Base-by-base conservation (phyloP, 1,140 invertebrate genomes). In the Stratiolaelaps scimitus region DNA sequence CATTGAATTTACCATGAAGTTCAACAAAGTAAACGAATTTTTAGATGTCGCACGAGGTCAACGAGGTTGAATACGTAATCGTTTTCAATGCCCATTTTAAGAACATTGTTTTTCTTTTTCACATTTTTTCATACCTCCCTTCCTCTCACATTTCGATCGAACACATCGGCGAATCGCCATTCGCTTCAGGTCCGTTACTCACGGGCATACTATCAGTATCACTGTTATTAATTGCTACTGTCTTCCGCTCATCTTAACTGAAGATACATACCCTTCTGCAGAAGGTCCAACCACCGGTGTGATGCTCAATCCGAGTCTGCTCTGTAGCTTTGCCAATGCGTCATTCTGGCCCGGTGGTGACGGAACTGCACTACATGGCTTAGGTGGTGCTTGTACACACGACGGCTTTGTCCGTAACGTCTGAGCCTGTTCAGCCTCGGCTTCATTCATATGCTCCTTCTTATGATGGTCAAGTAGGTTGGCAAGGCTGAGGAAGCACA, bases 401-500 rank as follows among this genome's bases (percentile, higher is more conserved):
- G 34, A 40, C 34, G 34, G 34, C 10, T 40, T 40, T 6, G 34
- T 30, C 73, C 72, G 13, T 72, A 73, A 26, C 70, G 70, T 66
- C 73, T 74, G 66, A 40, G 66, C 67, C 23, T 68, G 23, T 43
- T 67, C 28, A 67, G 34, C 44, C 20, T 60, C 28, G 23, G 43
- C 43, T 64, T 43, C 23, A 34, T 26, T 43, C 30, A 74, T 71
- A 65, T 76, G 75, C 48, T 73, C 72, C 45, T 71, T 67, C 40
- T 73, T 67, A 34, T 75, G 68, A 67, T 76, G 75, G 30, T 74
- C 73, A 70, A 75, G 75, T 2, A 76, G 65, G 64, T 76, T 75
- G 6, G 73, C 73, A 28, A 72, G 67, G 67, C 74, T 60, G 53
- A 60, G 53, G 23, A 60, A 60, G 53, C 53, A 60, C 15, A 34